These are phyloP conservation scores for Drosophila teissieri DNA, from an alignment of 1,140 invertebrate genomes.

Conservation along the genomic window DNA sequence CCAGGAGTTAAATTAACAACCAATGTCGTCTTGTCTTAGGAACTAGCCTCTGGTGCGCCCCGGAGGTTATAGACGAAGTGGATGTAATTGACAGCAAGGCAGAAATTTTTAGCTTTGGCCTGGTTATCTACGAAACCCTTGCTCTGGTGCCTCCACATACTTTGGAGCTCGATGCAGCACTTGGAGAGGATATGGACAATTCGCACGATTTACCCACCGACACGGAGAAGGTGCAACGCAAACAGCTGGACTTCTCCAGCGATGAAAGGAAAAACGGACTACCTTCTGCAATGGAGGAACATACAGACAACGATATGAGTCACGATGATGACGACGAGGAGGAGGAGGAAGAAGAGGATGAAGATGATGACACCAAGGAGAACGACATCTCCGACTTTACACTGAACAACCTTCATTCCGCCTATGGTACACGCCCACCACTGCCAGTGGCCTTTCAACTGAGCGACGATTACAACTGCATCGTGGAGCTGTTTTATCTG, in stretches of 20 bases:
- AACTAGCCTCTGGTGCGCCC: constrained; percentile 91
- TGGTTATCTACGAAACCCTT: constrained; percentile 93
- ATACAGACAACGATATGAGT: constrained; percentile 1
- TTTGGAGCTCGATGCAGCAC: constrained; percentile 82
- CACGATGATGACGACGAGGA: not conserved
- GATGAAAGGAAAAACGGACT: not conserved
- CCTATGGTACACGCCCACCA: constrained; percentile 88
- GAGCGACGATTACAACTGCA: constrained; percentile 86
- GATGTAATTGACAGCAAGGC: constrained; percentile 88
- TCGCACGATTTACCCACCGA: constrained; percentile 25
- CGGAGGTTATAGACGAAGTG: constrained; percentile 88
- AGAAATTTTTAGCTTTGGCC: constrained; percentile 92
- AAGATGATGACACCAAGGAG: constrained; percentile 40
- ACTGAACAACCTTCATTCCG: constrained; percentile 45
- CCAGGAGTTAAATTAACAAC: not conserved
- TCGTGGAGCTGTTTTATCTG: constrained; percentile 89
- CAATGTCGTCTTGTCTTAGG: constrained; percentile 83
- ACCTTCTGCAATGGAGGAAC: not conserved
- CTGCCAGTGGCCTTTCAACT: constrained; percentile 88
- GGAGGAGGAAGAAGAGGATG: not conserved
- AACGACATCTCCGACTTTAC: constrained; percentile 37
- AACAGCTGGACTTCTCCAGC: constrained; percentile 21
- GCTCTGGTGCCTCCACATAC: constrained; percentile 89
- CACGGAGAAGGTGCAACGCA: constrained; percentile 21
- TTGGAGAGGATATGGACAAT: constrained; percentile 72